Conservation (phyloP, 1,140 invertebrate genomes). For the Drosophila kepulauana region DNA sequence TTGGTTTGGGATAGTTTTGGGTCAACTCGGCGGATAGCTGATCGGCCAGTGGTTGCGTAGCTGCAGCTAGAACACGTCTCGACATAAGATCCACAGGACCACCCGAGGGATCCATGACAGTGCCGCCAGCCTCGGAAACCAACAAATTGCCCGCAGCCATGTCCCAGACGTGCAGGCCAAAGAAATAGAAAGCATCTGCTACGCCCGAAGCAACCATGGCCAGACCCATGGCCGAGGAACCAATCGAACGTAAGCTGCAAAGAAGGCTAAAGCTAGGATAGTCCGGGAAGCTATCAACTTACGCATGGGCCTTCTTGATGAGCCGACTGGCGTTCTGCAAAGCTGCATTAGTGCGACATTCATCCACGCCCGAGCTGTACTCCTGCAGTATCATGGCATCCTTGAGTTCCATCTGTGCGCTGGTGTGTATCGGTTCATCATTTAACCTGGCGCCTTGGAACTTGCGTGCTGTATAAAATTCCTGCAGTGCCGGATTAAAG, state of each 20-base stretch:
- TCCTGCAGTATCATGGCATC: conserved; percentile 60
- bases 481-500: conserved; percentile 94
- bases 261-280: not conserved
- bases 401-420: conserved; percentile 26
- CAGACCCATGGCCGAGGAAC: conserved; percentile 97
- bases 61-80: conserved; percentile 91
- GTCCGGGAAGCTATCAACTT: conserved; percentile 56
- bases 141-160: conserved; percentile 94
- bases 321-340: conserved; percentile 91
- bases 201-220: conserved; percentile 94
- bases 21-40: conserved; percentile 87
- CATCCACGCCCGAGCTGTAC: conserved; percentile 87
- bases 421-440: conserved; percentile 26
- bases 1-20: conserved; percentile 60
- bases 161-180: conserved; percentile 96
- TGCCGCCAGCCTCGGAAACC: conserved; percentile 96
- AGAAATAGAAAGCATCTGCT: conserved; percentile 95
- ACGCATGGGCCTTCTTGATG: conserved; percentile 93
- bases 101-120: conserved; percentile 94
- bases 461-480: conserved; percentile 80
- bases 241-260: conserved; percentile 90
- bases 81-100: conserved; percentile 92
- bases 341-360: conserved; percentile 88
- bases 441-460: conserved; percentile 53
- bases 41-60: conserved; percentile 89